phyloP scores from a whole-genome alignment of 2,113 vertebrate species.

The Paedocypris sp. region DNA sequence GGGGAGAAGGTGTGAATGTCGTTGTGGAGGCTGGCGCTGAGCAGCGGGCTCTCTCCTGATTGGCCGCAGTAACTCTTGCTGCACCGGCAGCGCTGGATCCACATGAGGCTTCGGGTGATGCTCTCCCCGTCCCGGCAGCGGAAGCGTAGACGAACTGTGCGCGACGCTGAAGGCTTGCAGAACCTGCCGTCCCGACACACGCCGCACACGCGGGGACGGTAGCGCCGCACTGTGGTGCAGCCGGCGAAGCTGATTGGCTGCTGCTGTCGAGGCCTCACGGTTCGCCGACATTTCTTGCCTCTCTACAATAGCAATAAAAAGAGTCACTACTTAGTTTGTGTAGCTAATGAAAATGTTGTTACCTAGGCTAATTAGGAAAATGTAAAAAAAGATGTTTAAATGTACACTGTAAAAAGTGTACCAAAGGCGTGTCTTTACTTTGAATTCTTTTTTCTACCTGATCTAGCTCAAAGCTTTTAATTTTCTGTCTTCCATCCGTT shows the following conservation, averaged over 20 bases:
- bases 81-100: slow-evolving; percentile 60
- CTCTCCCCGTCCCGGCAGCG: slow-evolving; percentile 50
- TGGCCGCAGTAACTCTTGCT: slow-evolving; percentile 24
- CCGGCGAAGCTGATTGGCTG: slow-evolving; percentile 50
- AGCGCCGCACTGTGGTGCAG: slow-evolving; percentile 46
- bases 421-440: too few species aligned
- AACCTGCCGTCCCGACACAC: slow-evolving; percentile 49
- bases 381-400: too few species aligned
- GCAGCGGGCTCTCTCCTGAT: slow-evolving; percentile 9
- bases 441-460: too few species aligned
- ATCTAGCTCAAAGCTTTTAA: too few species aligned
- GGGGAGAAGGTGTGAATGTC: slow-evolving; percentile 62
- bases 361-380: too few species aligned
- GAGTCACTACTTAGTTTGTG: too few species aligned
- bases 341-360: too few species aligned
- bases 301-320: slow-evolving; percentile 21
- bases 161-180: slow-evolving; percentile 49
- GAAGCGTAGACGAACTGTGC: slow-evolving; percentile 55
- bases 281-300: slow-evolving; percentile 54
- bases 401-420: too few species aligned
- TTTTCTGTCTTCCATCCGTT: too few species aligned
- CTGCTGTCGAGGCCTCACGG: slow-evolving; percentile 36
- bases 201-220: slow-evolving; percentile 55
- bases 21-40: slow-evolving; percentile 53
- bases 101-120: slow-evolving; percentile 55